A percentile compares a stretch with the other conserved stretches of the same genome.
Conservation (phyloP, 37 sponge, comb jelly and placozoan genomes). For the Amphimedon queenslandica region DNA sequence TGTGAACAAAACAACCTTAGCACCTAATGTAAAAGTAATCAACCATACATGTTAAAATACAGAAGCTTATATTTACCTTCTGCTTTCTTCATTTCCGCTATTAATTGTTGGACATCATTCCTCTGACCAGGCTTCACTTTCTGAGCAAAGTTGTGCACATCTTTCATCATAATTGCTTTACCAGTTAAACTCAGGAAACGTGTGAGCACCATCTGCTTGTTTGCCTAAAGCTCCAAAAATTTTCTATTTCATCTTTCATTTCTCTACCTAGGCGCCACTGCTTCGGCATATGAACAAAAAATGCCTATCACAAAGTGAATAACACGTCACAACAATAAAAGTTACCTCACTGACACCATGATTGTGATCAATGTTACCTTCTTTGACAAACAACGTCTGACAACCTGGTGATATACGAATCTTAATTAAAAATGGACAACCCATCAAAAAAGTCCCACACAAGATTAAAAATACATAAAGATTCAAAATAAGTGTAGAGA, state of each 20-base stretch:
- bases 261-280: slow-evolving; percentile 12
- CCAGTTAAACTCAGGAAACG: slow-evolving; percentile 15
- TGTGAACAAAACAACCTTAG: slow-evolving; percentile 2
- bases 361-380: not conserved
- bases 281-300: slow-evolving; percentile 10
- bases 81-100: slow-evolving; percentile 6
- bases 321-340: no score
- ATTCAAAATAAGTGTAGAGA: not conserved
- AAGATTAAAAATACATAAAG: not conserved
- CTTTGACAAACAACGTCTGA: slow-evolving; percentile 6
- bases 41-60: not conserved
- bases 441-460: slow-evolving; percentile 7
- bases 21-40: slow-evolving; percentile 8
- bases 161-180: slow-evolving; percentile 10
- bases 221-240: slow-evolving; percentile 1
- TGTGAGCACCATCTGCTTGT: slow-evolving; percentile 18
- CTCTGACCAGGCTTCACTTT: not conserved
- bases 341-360: not conserved
- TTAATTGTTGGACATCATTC: slow-evolving; percentile 13
- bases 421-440: slow-evolving; percentile 9
- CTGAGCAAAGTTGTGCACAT: slow-evolving; percentile 11
- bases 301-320: not conserved
- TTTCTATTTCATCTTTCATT: slow-evolving; percentile 5
- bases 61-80: slow-evolving; percentile 4
- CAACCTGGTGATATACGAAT: not conserved